Percentiles rank a stretch among this genome's conserved stretches.
Conservation (phyloP, 1,140 invertebrate genomes). For the Danaus plexippus region DNA sequence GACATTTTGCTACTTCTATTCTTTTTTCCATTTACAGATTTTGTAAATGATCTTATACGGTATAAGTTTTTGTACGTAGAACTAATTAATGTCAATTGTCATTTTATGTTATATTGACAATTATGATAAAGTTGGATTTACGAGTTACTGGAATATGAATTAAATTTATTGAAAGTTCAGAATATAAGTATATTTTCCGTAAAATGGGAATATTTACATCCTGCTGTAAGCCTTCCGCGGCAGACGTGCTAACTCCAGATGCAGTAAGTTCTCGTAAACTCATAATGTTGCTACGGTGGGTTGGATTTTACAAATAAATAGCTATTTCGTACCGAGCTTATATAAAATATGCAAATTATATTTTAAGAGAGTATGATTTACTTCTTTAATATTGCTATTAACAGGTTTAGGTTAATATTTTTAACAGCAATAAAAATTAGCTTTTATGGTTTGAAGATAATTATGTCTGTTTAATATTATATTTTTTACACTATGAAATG, state of each 20-base stretch:
- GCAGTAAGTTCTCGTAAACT: constrained; percentile 46
- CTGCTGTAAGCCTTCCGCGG: constrained; percentile 62
- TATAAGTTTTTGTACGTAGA: constrained; percentile 12
- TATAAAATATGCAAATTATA: constrained; percentile 3
- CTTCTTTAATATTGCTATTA: background rate
- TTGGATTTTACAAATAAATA: background rate
- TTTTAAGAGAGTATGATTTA: background rate
- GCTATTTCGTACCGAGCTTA: background rate
- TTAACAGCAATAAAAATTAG: no score
- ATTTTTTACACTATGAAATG: no score
- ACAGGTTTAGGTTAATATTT: no score
- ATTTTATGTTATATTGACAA: background rate
- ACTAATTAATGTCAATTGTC: constrained; percentile 11
- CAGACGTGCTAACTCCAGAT: constrained; percentile 61
- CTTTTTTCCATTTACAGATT: constrained; percentile 7
- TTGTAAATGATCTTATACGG: constrained; percentile 5
- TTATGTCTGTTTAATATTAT: no score
- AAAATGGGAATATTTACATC: constrained; percentile 65
- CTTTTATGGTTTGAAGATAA: no score
- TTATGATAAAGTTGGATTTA: constrained; percentile 1
- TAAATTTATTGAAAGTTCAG: constrained; percentile 7
- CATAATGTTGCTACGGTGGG: background rate
- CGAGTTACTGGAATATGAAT: constrained; percentile 13
- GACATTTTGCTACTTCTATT: background rate
- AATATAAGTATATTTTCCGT: constrained; percentile 9